A percentile compares a stretch with the other conserved stretches of the same genome.
Conservation (phyloP, 2,113 vertebrate genomes). For the Indri indri region DNA sequence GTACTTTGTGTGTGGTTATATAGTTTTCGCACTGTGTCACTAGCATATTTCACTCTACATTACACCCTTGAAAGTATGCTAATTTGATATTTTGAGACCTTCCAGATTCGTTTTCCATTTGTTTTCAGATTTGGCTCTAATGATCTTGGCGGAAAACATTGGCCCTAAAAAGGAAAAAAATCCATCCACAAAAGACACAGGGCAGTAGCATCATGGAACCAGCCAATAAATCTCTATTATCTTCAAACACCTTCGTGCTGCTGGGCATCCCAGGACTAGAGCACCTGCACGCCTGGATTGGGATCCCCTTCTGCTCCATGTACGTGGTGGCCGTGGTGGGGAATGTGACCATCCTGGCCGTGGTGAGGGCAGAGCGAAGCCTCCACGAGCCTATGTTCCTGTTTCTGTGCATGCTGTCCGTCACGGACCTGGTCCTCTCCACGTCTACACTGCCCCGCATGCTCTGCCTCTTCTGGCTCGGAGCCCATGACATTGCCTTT, state of each 20-base stretch:
- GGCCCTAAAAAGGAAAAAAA: accelerated
- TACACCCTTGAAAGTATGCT: not conserved
- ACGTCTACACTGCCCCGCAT: slow-evolving; percentile 39
- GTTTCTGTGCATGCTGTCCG: slow-evolving; percentile 11
- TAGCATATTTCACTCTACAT: not conserved
- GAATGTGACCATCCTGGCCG: accelerated
- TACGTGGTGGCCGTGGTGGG: not conserved
- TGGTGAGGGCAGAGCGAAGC: not conserved
- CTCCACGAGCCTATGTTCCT: slow-evolving; percentile 67
- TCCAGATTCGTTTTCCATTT: not conserved
- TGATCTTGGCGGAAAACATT: not conserved
- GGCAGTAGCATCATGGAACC: not conserved
- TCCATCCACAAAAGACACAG: not conserved
- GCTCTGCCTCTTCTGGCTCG: slow-evolving; percentile 60
- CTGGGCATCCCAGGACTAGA: slow-evolving; percentile 49
- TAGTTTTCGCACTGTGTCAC: not conserved
- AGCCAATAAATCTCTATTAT: slow-evolving; percentile 69
- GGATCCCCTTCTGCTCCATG: not conserved
- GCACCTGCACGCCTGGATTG: not conserved
- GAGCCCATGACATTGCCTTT: not conserved
- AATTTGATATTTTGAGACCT: not conserved
- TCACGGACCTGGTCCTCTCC: slow-evolving; percentile 65
- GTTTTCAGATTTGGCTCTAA: not conserved
- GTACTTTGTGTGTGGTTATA: not conserved
- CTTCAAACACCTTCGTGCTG: not conserved